Evolutionary conservation across 2,113 vertebrate species (phyloP), one percentile per base, ranked within the genome.

Genomic region (Platycercus adscitus): DNA sequence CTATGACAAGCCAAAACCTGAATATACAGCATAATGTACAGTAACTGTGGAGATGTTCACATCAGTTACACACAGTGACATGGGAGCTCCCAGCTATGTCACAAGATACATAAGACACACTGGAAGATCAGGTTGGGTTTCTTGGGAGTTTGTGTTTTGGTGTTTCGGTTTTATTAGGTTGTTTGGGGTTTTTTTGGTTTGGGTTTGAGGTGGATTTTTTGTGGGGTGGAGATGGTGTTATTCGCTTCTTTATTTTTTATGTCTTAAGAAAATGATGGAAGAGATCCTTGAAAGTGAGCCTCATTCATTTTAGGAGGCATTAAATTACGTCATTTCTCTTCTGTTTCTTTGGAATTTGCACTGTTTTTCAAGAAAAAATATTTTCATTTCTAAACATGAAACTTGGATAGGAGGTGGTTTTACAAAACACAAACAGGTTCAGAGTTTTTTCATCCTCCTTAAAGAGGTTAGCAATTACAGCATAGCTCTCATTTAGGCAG

Each of bases 31-130:
- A 23, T 17, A 28, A 31, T 0, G 7, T 26, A 28, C 37, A 43
- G 28, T 26, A 43, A 26, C 35, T 28, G 25, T 10, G 23, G 41
- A 39, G 44, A 5, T 41, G 28, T 55, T 55, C 63, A 41, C 8
- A 6, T 12, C 2, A 28, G 28, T n/a, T 15, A 9, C 7, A 10
- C 1, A 17, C 49, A 56, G 44, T 5, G 50, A 52, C 0, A 0
- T 7, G 6, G 11, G 46, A 85, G 72, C 25, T 86, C 77, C 18
- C 64, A 70, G 60, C 46, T 58, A 18, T 7, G 56, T 58, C 56
- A 35, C 33, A 35, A 29, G 25, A 19, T 5, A 6, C 31, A 3
- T 19, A 70, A 61, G 60, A 52, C 5, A 52, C 2, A 2, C 11
- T 60, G 25, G 33, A 61, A 76, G 23, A 46, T 14, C 23, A n/a